Evolutionary conservation across 2,797 vertebrate species (phyloP).

Genomic region (Leptoclinus maculatus): DNA sequence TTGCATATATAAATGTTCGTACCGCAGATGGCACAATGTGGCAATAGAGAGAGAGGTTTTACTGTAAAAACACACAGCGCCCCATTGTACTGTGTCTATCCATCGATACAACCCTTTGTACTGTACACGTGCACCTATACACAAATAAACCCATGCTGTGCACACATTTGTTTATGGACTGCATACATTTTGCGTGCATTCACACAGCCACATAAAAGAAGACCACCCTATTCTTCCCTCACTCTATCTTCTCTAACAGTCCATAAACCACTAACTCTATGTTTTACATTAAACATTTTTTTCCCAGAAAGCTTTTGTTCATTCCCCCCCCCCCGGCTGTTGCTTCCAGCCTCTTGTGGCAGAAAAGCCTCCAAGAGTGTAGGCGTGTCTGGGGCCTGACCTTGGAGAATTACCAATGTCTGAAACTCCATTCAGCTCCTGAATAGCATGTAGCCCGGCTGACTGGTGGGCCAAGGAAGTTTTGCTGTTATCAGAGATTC

Average conservation of each 20-base stretch:
- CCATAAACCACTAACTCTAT: conserved; percentile 45
- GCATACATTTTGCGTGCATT: background rate
- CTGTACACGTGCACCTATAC: background rate
- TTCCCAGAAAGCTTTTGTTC: conserved; percentile 63
- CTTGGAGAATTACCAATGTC: conserved; percentile 74
- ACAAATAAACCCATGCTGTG: background rate
- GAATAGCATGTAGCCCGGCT: conserved; percentile 53
- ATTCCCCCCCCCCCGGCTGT: conserved; percentile 2
- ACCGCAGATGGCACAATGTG: conserved; percentile 42
- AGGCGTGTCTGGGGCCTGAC: conserved; percentile 76
- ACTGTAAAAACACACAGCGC: conserved; percentile 7
- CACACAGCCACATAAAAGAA: conserved; percentile 7
- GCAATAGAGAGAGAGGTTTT: conserved; percentile 10
- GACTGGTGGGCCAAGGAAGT: conserved; percentile 62
- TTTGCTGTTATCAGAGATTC: conserved; percentile 48
- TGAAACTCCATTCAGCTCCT: conserved; percentile 71
- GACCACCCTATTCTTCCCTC: background rate
- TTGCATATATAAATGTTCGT: conserved; percentile 51
- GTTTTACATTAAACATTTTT: conserved; percentile 55
- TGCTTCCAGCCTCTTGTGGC: conserved; percentile 59
- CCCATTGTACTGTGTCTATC: background rate
- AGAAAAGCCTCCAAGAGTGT: conserved; percentile 72
- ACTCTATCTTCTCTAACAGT: conserved; percentile 7
- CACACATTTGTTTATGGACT: conserved; percentile 1
- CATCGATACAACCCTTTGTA: background rate